phyloP scores from a whole-genome alignment of 2,888 invertebrate genomes.

The Torymus tubicola region DNA sequence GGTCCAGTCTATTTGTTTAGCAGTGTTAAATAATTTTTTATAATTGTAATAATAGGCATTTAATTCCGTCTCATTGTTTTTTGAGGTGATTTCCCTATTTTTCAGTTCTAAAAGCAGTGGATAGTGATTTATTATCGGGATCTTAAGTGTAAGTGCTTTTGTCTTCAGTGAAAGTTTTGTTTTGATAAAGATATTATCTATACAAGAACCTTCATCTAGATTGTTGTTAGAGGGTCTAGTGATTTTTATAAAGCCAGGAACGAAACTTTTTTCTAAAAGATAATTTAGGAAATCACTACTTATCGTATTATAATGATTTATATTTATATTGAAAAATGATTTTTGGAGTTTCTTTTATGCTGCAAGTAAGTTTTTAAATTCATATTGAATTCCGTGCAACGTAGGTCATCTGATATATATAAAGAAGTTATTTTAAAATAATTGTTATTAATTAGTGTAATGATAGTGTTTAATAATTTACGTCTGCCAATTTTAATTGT shows the following conservation, averaged over 20 bases:
- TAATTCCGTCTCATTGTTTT: not conserved
- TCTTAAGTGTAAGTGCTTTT: not conserved
- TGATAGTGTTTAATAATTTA: not conserved
- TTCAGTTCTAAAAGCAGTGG: not conserved
- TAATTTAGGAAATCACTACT: too few relatives aligned
- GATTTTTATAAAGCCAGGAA: too few relatives aligned
- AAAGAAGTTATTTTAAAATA: slow-evolving; percentile 4
- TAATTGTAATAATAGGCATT: not conserved
- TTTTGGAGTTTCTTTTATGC: not conserved
- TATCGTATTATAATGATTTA: not conserved
- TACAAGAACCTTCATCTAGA: too few relatives aligned
- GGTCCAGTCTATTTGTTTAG: too few relatives aligned
- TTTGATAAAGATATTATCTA: too few relatives aligned
- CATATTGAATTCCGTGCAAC: not conserved
- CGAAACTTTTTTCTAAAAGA: too few relatives aligned
- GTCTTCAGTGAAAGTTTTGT: too few relatives aligned
- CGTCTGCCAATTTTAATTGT: too few relatives aligned
- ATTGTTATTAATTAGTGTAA: slow-evolving; percentile 6
- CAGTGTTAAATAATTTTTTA: too few relatives aligned
- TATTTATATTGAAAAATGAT: too few relatives aligned
- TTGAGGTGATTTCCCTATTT: not conserved
- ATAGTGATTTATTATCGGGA: not conserved
- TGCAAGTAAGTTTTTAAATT: not conserved
- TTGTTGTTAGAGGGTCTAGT: too few relatives aligned
- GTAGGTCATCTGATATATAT: slow-evolving; percentile 9